These are phyloP conservation scores for Grallaria varia DNA, from an alignment of 2,113 vertebrate species.

Conservation along the genomic window DNA sequence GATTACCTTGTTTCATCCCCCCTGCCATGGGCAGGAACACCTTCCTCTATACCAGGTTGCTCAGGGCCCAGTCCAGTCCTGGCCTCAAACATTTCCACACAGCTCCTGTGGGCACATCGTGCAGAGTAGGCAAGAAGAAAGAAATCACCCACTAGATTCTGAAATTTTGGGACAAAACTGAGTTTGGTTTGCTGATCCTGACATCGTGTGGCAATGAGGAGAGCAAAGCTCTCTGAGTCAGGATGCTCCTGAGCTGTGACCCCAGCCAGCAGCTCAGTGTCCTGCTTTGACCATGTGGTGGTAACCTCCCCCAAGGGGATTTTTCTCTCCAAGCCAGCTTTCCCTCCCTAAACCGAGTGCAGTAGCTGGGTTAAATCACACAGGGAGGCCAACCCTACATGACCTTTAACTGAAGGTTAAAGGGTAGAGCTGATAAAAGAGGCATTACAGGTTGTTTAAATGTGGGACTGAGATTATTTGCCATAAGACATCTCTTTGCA, in stretches of 20 bases:
- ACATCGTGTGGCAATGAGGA: background rate
- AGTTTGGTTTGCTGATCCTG: background rate
- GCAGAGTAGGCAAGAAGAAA: background rate
- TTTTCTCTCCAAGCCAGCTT: background rate
- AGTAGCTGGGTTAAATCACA: background rate
- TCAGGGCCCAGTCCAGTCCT: background rate
- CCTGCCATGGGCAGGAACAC: background rate
- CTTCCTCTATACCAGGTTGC: background rate
- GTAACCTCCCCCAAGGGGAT: background rate
- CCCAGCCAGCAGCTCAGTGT: background rate
- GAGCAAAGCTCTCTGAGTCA: background rate
- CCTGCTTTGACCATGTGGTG: background rate
- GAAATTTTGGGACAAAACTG: background rate
- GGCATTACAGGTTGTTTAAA: background rate
- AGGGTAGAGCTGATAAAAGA: background rate
- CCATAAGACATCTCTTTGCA: background rate
- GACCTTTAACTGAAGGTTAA: background rate
- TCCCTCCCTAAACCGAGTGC: background rate
- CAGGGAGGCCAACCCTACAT: background rate
- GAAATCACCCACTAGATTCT: rapidly evolving
- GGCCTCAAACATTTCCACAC: background rate
- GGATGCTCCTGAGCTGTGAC: background rate
- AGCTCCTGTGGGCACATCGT: background rate
- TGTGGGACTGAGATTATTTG: background rate
- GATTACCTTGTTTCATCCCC: background rate